Percentiles rank a stretch among this genome's conserved stretches.
These are phyloP conservation scores for Herminia tarsipennalis DNA, from an alignment of 2,888 invertebrate species.

Conservation along the genomic window DNA sequence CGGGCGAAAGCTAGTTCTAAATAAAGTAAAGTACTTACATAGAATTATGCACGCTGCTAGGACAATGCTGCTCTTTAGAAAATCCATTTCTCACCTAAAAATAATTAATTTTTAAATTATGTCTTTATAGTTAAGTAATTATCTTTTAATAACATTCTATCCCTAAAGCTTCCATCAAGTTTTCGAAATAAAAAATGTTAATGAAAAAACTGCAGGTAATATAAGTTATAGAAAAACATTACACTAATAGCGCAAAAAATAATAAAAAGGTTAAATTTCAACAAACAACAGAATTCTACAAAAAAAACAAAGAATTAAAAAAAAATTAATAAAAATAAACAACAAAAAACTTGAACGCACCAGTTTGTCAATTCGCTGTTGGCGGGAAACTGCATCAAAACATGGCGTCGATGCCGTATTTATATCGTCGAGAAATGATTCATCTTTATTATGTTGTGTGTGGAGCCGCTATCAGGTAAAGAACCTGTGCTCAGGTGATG, in stretches of 20 bases:
- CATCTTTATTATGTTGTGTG: constrained; percentile 17
- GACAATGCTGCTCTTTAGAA: constrained; percentile 19
- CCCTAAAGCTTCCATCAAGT: too few relatives aligned
- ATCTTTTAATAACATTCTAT: too few relatives aligned
- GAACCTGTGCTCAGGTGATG: background rate
- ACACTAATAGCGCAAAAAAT: background rate
- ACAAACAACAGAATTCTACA: background rate
- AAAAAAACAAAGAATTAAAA: background rate
- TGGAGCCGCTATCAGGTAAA: too few relatives aligned
- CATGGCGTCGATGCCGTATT: constrained; percentile 12
- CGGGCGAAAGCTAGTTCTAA: background rate
- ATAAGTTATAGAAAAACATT: background rate
- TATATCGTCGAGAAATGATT: constrained; percentile 35
- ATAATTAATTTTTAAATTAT: background rate
- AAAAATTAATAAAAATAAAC: background rate
- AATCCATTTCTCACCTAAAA: constrained; percentile 39
- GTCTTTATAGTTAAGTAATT: too few relatives aligned
- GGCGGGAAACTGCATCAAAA: constrained; percentile 15
- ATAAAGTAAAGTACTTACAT: constrained; percentile 38
- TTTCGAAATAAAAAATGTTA: too few relatives aligned
- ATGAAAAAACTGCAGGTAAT: background rate
- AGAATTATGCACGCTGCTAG: constrained; percentile 44
- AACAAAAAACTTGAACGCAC: constrained; percentile 18
- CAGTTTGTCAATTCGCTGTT: constrained; percentile 13
- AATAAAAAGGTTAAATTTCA: background rate